A percentile compares a stretch with the other conserved stretches of the same genome.
Evolutionary conservation across 2,888 invertebrate genomes (phyloP).

Genomic region (Smittia sp.): DNA sequence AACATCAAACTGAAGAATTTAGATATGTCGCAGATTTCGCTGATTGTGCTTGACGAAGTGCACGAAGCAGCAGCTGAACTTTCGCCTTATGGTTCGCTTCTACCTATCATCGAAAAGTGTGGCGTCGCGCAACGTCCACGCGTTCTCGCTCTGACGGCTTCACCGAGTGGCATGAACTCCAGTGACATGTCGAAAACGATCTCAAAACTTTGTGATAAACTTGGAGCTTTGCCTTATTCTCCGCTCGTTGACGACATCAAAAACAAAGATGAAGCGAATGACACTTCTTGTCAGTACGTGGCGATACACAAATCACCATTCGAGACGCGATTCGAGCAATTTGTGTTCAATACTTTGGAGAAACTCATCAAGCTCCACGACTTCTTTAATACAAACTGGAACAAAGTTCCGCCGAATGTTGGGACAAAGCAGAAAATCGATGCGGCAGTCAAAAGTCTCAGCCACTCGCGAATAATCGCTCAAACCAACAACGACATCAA

Average conservation of each 20-base stretch:
- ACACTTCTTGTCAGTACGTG: background rate
- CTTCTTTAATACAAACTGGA: slow-evolving; percentile 7
- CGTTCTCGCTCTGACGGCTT: background rate
- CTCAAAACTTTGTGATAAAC: background rate
- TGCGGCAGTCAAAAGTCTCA: background rate
- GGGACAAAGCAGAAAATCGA: background rate
- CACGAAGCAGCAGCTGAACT: background rate
- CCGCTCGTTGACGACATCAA: background rate
- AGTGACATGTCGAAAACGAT: background rate
- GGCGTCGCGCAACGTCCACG: background rate
- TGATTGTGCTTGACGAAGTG: background rate
- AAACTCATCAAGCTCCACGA: background rate
- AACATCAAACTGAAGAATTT: background rate
- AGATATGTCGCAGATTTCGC: background rate
- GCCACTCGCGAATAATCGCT: background rate
- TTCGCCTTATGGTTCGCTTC: background rate
- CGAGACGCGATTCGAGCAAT: background rate
- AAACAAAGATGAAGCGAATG: background rate
- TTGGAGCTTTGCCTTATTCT: background rate
- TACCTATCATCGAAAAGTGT: background rate
- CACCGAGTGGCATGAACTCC: background rate
- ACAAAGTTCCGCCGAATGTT: background rate
- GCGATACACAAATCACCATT: background rate
- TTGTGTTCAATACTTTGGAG: background rate
- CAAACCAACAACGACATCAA: background rate